Percentiles rank a stretch among this genome's conserved stretches.
Conservation (phyloP, 2,113 vertebrate species). For the Grus americana region DNA sequence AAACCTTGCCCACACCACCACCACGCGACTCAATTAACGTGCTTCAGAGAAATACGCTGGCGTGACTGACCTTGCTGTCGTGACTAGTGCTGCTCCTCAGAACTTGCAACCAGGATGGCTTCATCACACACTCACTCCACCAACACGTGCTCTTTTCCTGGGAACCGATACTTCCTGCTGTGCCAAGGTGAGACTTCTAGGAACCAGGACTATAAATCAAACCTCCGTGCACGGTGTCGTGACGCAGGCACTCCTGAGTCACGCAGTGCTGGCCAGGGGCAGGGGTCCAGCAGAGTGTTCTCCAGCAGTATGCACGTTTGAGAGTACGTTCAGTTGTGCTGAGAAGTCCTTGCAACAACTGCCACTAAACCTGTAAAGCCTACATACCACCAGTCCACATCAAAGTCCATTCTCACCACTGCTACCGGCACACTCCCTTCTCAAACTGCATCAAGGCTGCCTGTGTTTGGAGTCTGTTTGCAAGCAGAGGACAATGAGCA, state of each 20-base stretch:
- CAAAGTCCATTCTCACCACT: background rate
- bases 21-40: too few relatives aligned
- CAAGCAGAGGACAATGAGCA: background rate
- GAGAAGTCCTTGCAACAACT: background rate
- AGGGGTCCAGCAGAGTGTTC: background rate
- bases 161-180: background rate
- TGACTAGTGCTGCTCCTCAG: background rate
- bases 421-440: background rate
- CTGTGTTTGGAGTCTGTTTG: background rate
- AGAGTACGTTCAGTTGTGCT: background rate
- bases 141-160: background rate
- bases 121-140: background rate
- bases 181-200: background rate
- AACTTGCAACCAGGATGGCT: background rate
- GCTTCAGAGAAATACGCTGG: background rate
- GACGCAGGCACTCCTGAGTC: background rate
- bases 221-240: fast-evolving
- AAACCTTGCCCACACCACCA: background rate
- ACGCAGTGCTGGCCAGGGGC: background rate
- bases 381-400: background rate
- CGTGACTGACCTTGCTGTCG: background rate
- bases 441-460: background rate
- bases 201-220: background rate
- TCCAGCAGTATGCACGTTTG: background rate
- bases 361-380: background rate